phyloP scores from a whole-genome alignment of 1,140 invertebrate genomes.

The Meloidogyne chitwoodi region DNA sequence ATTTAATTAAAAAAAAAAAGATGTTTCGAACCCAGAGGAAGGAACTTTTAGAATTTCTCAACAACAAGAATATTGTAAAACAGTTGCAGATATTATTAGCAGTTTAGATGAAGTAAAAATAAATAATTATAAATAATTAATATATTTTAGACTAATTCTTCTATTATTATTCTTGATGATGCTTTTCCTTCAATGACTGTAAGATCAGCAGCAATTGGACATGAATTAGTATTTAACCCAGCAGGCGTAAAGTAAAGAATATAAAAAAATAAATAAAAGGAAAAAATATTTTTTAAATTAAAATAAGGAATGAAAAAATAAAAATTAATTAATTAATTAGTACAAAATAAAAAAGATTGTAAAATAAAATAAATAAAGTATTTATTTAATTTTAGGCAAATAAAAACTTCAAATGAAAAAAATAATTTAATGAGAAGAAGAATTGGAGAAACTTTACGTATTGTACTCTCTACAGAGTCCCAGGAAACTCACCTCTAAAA shows the following conservation, averaged over 20 bases:
- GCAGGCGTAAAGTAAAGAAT: slow-evolving; percentile 29
- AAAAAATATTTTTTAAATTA: too few species aligned
- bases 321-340: too few species aligned
- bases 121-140: neutral
- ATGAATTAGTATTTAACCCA: slow-evolving; percentile 49
- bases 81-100: slow-evolving; percentile 56
- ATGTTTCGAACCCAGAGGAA: slow-evolving; percentile 58
- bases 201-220: slow-evolving; percentile 47
- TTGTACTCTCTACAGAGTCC: slow-evolving; percentile 50
- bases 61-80: slow-evolving; percentile 51
- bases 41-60: slow-evolving; percentile 58
- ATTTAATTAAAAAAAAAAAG: slow-evolving; percentile 26
- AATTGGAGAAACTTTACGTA: slow-evolving; percentile 57
- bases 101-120: slow-evolving; percentile 49
- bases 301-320: too few species aligned
- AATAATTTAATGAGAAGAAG: slow-evolving; percentile 43
- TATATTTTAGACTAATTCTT: slow-evolving; percentile 6
- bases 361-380: too few species aligned
- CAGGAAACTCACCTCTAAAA: slow-evolving; percentile 56
- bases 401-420: slow-evolving; percentile 17
- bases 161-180: slow-evolving; percentile 53
- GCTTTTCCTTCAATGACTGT: slow-evolving; percentile 58
- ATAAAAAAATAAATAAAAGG: neutral
- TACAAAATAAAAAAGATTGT: too few species aligned
- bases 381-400: neutral